Base-by-base conservation (phyloP, 1,140 invertebrate genomes). In the Drosophila obscura region DNA sequence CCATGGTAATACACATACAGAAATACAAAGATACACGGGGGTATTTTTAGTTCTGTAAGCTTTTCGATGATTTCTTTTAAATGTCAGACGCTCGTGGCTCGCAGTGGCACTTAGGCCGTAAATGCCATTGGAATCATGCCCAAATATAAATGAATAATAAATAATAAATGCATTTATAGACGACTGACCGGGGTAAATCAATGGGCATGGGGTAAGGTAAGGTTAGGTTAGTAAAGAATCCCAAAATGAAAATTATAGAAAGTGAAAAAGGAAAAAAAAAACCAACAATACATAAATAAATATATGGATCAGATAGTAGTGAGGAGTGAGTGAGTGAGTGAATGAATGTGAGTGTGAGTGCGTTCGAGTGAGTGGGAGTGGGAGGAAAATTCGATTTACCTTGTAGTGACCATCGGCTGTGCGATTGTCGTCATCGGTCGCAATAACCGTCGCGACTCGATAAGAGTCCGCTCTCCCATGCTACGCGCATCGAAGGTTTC, bases 381-480 rank as follows among this genome's bases (percentile, higher is more conserved):
- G 72, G 52, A 58, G 48, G 46, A 65, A 72, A 72, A 64, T 77
- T 68, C 45, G 73, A 85, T 80, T 92, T 95, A 97, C 97, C 96
- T 97, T 98, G 92, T 95, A 95, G 94, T 96, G 96, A 92, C 97
- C 97, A 94, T 98, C 96, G 78, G 96, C 96, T 74, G 97, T 97
- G 94, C 95, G 96, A 94, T 97, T 97, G 95, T 98, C 97, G 93
- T 98, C 97, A 93, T 96, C 96, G 93, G 96, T 94, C 92, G 95
- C 94, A 77, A 96, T 95, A 93, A 97, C 95, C 83, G 97, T 98
- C 76, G 97, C 97, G 92, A 97, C 96, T 92, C 97, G 95, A 94
- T 98, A 98, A 88, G 97, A 98, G 93, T 98, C 97, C 92, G 96
- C 95, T 91, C 97, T 96, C 93, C 96, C 96, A 95, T 97, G 96